These are phyloP conservation scores for Acipenser ruthenus DNA, from an alignment of 2,797 vertebrate genomes.

Conservation along the genomic window DNA sequence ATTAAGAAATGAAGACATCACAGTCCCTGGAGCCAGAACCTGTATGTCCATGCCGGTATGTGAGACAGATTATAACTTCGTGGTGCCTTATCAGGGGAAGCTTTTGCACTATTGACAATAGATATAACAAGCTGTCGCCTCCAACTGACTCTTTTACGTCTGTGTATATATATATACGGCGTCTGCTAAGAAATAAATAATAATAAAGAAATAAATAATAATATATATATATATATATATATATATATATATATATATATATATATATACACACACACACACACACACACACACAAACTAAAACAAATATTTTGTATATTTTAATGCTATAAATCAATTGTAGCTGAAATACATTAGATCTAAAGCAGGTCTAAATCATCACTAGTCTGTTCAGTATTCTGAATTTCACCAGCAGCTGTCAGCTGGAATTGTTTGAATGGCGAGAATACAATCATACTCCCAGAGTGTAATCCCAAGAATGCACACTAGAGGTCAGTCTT, in stretches of 20 bases:
- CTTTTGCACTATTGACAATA: conserved; percentile 20
- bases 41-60: conserved; percentile 9
- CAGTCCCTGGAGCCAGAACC: background rate
- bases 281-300: background rate
- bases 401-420: background rate
- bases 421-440: too few relatives aligned
- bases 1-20: background rate
- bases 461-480: background rate
- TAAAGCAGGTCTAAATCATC: too few relatives aligned
- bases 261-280: conserved; percentile 1
- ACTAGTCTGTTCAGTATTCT: background rate
- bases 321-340: conserved; percentile 7
- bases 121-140: conserved; percentile 6
- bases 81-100: conserved; percentile 21
- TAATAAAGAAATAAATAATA: too few relatives aligned
- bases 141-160: background rate
- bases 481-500: background rate
- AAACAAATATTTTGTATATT: background rate
- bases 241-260: too few relatives aligned
- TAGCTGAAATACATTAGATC: background rate
- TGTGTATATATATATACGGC: too few relatives aligned
- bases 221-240: too few relatives aligned
- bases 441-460: too few relatives aligned
- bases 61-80: background rate
- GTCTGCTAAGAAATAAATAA: too few relatives aligned